phyloP scores from a whole-genome alignment of 37 sponge, comb jelly and placozoan genomes.

The Theonella swinhoei region DNA sequence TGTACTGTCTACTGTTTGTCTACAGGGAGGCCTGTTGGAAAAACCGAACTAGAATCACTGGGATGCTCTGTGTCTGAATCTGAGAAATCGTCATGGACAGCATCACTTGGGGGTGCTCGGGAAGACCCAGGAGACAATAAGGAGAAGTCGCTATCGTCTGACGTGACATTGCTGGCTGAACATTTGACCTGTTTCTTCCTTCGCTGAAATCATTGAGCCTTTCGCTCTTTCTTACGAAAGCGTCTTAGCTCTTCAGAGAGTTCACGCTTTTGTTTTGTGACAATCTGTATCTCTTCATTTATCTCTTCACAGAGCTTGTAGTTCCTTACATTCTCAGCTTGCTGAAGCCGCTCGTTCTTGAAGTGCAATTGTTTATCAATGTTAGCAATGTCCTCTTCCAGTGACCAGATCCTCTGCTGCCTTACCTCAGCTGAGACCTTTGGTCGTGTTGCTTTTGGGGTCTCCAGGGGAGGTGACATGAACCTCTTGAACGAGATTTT shows the following conservation, averaged over 20 bases:
- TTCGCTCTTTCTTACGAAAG: neutral
- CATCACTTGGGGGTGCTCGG: too few species aligned
- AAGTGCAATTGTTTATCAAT: neutral
- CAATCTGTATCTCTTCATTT: conserved; percentile 45
- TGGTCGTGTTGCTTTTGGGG: neutral
- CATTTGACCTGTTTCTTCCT: neutral
- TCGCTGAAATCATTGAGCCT: neutral
- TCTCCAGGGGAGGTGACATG: neutral
- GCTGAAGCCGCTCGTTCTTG: conserved; percentile 2
- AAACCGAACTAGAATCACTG: neutral
- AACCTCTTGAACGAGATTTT: conserved; percentile 16
- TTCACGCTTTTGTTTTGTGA: too few species aligned
- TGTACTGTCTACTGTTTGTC: neutral
- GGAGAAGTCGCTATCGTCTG: neutral
- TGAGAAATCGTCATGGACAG: too few species aligned
- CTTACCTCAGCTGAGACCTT: conserved; percentile 3
- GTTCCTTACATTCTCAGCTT: conserved; percentile 4
- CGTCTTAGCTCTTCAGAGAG: too few species aligned
- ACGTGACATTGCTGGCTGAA: neutral
- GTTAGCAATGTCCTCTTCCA: conserved; percentile 16
- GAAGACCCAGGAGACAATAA: neutral
- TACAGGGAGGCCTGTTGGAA: neutral
- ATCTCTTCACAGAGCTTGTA: conserved; percentile 31
- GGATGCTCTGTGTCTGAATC: neutral
- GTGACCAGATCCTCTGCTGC: neutral